Conservation (phyloP, 1,140 invertebrate species). For the Halesus radiatus region DNA sequence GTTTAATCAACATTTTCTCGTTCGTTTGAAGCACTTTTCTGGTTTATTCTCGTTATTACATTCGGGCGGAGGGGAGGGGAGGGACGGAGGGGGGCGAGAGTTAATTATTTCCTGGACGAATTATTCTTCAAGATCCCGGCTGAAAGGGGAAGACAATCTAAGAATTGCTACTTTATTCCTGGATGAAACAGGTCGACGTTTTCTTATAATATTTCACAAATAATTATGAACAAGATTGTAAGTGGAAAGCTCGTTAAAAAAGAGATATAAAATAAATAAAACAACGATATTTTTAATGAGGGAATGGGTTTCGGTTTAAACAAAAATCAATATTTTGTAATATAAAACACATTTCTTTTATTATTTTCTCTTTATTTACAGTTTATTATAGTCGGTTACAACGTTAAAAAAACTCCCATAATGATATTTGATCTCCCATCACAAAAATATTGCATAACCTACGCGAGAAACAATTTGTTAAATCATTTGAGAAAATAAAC, state of each 20-base stretch:
- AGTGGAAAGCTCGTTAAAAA: constrained; percentile 1
- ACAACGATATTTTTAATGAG: no score
- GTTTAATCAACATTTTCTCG: constrained; percentile 38
- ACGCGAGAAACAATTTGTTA: no score
- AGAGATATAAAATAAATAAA: no score
- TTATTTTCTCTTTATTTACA: constrained; percentile 28
- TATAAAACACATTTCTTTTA: constrained; percentile 2
- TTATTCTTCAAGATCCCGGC: constrained; percentile 8
- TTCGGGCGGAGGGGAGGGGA: background rate
- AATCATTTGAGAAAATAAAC: no score
- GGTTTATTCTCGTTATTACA: constrained; percentile 23
- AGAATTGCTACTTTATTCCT: no score
- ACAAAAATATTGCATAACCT: constrained; percentile 9
- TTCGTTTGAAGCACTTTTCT: constrained; percentile 27
- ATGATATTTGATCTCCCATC: constrained; percentile 8
- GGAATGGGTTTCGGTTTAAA: no score
- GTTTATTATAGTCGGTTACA: constrained; percentile 20
- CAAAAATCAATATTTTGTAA: no score
- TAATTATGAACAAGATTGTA: background rate
- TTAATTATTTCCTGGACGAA: constrained; percentile 24
- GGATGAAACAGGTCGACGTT: no score
- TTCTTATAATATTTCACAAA: background rate
- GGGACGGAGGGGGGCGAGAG: background rate
- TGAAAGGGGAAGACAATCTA: constrained; percentile 4
- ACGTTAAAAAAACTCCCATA: constrained; percentile 18